Conservation (phyloP, 1,140 invertebrate genomes). For the Pachypeltis micranthus region DNA sequence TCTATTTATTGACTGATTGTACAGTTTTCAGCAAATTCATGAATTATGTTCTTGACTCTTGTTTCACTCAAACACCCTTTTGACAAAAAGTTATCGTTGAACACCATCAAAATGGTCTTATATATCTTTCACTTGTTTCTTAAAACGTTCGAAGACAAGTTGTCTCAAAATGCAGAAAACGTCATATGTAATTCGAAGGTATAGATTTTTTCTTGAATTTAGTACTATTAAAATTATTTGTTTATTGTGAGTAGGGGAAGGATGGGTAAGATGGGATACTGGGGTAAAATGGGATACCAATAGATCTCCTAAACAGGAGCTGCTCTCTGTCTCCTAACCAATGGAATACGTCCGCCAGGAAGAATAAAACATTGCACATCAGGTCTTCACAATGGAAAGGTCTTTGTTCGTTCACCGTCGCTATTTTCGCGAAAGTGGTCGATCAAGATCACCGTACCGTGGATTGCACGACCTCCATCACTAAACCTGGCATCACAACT, state of each 20-base stretch:
- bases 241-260: conserved; percentile 26
- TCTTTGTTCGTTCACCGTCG: too few species aligned
- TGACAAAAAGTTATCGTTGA: conserved; percentile 6
- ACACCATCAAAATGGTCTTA: conserved; percentile 25
- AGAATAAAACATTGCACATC: too few species aligned
- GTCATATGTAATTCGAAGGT: conserved; percentile 12
- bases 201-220: conserved; percentile 21
- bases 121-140: conserved; percentile 22
- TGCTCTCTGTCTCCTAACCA: too few species aligned
- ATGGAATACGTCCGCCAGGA: too few species aligned
- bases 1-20: neutral
- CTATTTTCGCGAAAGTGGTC: too few species aligned
- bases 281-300: too few species aligned
- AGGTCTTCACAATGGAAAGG: too few species aligned
- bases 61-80: conserved; percentile 9
- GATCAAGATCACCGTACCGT: too few species aligned
- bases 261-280: too few species aligned
- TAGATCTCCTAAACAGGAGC: too few species aligned
- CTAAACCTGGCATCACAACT: too few species aligned
- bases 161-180: conserved; percentile 11
- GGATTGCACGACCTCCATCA: too few species aligned
- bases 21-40: conserved; percentile 20
- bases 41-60: conserved; percentile 14
- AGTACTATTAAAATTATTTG: conserved; percentile 19
- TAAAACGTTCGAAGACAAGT: conserved; percentile 17